Conservation (phyloP, 1,140 invertebrate genomes). For the Stegodyphus mimosarum region DNA sequence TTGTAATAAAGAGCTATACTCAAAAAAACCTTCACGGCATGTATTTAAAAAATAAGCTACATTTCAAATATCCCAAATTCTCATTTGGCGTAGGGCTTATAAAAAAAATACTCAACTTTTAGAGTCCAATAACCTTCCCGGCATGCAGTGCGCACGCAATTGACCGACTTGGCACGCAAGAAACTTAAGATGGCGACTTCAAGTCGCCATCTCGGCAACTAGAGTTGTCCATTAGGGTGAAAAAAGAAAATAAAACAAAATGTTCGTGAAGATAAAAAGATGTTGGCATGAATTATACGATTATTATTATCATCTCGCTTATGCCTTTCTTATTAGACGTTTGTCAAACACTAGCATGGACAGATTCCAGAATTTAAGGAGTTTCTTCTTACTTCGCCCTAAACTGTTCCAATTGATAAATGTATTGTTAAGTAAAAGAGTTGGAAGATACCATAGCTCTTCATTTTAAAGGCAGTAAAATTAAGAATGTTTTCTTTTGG, state of each 20-base stretch:
- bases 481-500: no score
- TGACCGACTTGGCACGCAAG: constrained; percentile 57
- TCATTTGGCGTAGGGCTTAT: neutral
- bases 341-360: no score
- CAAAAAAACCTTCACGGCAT: no score
- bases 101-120: neutral
- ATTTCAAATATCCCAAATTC: neutral
- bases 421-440: no score
- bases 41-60: no score
- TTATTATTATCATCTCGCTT: constrained; percentile 7
- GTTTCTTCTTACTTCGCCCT: no score
- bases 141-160: constrained; percentile 43
- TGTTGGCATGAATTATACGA: constrained; percentile 1
- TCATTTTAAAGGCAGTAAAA: no score
- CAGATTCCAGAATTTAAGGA: no score
- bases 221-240: neutral
- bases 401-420: no score
- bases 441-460: no score
- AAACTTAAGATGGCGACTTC: constrained; percentile 22
- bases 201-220: constrained; percentile 22
- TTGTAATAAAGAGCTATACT: no score
- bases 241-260: neutral
- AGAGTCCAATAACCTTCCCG: constrained; percentile 47
- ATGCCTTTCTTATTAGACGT: neutral
- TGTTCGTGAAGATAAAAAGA: neutral